Evolutionary conservation across 1,140 invertebrate genomes (phyloP).

Genomic region (Triops longicaudatus): DNA sequence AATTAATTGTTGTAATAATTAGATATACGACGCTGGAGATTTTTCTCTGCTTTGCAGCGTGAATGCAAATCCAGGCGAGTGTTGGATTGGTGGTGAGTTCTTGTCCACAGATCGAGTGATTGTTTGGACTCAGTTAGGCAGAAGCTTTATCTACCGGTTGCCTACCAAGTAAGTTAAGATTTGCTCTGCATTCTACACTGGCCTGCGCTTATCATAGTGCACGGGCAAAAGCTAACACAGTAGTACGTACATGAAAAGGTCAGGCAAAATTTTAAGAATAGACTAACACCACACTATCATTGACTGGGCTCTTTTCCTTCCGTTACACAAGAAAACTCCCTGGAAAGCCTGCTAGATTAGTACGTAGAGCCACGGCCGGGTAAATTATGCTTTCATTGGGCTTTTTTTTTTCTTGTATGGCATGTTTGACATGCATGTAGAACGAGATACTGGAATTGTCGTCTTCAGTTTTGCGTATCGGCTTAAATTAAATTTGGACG

Average conservation of each 20-base stretch:
- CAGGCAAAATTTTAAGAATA: background rate
- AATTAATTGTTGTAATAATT: no score
- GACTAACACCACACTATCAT: background rate
- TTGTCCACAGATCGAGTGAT: slow-evolving; percentile 79
- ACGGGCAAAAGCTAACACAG: background rate
- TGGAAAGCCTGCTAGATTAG: slow-evolving; percentile 28
- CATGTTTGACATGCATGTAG: slow-evolving; percentile 15
- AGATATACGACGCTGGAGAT: slow-evolving; percentile 84
- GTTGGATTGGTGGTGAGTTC: slow-evolving; percentile 93
- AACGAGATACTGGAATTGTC: background rate
- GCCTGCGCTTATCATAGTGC: background rate
- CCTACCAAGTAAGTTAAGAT: slow-evolving; percentile 74
- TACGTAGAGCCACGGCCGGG: slow-evolving; percentile 24
- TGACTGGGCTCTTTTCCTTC: slow-evolving; percentile 31
- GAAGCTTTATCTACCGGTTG: slow-evolving; percentile 87
- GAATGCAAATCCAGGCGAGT: slow-evolving; percentile 57
- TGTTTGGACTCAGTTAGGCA: slow-evolving; percentile 87
- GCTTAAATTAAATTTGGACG: background rate
- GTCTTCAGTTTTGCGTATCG: background rate
- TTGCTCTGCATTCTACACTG: slow-evolving; percentile 20
- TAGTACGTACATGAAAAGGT: background rate
- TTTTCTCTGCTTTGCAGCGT: slow-evolving; percentile 89
- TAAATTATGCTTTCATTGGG: slow-evolving; percentile 28
- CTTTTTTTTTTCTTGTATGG: slow-evolving; percentile 30
- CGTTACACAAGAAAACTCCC: slow-evolving; percentile 33